Percentiles rank a stretch among this genome's conserved stretches.
Evolutionary conservation across 2,888 invertebrate species (phyloP).

Genomic region (Cheilosia grossa): DNA sequence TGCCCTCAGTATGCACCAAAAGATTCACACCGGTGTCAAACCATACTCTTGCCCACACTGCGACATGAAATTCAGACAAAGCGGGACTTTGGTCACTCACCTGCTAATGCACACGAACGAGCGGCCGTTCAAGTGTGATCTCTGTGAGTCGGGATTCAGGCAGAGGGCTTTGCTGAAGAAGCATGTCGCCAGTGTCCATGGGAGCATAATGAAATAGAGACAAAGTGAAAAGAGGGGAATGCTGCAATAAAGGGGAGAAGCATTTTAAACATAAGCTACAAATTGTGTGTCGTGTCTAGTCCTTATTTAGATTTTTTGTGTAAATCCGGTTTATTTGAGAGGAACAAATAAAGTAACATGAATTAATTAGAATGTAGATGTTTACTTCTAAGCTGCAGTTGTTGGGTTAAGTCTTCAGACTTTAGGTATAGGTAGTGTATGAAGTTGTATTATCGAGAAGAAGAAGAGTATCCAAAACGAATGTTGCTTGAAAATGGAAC

Average conservation of each 20-base stretch:
- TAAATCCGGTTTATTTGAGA: constrained; percentile 27
- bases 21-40: constrained; percentile 65
- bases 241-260: constrained; percentile 41
- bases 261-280: constrained; percentile 15
- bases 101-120: constrained; percentile 66
- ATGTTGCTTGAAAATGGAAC: too few relatives aligned
- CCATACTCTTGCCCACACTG: constrained; percentile 67
- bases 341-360: constrained; percentile 46
- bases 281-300: constrained; percentile 65
- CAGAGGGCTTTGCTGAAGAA: constrained; percentile 50
- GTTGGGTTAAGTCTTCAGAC: too few relatives aligned
- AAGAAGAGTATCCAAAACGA: too few relatives aligned
- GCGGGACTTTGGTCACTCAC: constrained; percentile 65
- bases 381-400: not conserved
- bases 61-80: constrained; percentile 61
- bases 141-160: constrained; percentile 59
- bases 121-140: constrained; percentile 67
- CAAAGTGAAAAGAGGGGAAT: not conserved
- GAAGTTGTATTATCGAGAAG: too few relatives aligned
- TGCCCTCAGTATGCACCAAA: constrained; percentile 57
- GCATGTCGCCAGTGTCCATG: constrained; percentile 50
- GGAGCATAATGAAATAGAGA: not conserved
- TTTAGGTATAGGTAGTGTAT: too few relatives aligned
- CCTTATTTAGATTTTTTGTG: constrained; percentile 50
- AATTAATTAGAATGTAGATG: not conserved